These are phyloP conservation scores for Penaeus vannamei DNA, from an alignment of 1,140 invertebrate species.

Conservation along the genomic window DNA sequence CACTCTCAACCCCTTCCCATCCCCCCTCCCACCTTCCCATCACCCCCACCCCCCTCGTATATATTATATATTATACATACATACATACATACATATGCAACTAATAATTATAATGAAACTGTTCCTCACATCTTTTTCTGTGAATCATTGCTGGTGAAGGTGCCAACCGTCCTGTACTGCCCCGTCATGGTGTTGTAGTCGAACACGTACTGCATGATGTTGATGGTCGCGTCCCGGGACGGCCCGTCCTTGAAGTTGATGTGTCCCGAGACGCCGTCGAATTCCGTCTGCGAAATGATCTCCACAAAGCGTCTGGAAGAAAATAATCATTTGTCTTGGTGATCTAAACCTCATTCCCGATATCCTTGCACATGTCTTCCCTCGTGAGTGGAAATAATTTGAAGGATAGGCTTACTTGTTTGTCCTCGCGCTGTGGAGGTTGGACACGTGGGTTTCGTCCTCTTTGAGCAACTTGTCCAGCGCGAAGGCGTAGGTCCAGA, in stretches of 20 bases:
- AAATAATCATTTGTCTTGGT: neutral
- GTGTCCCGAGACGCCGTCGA: constrained; percentile 82
- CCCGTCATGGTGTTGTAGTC: constrained; percentile 45
- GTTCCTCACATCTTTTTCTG: constrained; percentile 11
- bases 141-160: constrained; percentile 31
- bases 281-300: constrained; percentile 77
- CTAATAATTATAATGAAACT: no score
- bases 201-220: constrained; percentile 79
- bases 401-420: constrained; percentile 74
- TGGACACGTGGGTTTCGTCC: constrained; percentile 76
- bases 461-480: constrained; percentile 78
- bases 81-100: no score
- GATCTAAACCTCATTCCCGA: neutral
- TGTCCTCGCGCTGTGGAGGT: constrained; percentile 76
- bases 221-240: constrained; percentile 80
- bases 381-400: neutral
- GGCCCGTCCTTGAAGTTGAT: constrained; percentile 81
- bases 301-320: constrained; percentile 73
- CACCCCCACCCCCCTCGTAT: no score
- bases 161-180: constrained; percentile 73
- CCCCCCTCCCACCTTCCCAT: no score
- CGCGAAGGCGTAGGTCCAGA: constrained; percentile 86
- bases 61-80: no score
- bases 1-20: no score
- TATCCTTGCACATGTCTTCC: neutral